Percentiles rank a stretch among this genome's conserved stretches.
These are phyloP conservation scores for Elysia crispata DNA, from an alignment of 2,888 invertebrate genomes.

Conservation along the genomic window DNA sequence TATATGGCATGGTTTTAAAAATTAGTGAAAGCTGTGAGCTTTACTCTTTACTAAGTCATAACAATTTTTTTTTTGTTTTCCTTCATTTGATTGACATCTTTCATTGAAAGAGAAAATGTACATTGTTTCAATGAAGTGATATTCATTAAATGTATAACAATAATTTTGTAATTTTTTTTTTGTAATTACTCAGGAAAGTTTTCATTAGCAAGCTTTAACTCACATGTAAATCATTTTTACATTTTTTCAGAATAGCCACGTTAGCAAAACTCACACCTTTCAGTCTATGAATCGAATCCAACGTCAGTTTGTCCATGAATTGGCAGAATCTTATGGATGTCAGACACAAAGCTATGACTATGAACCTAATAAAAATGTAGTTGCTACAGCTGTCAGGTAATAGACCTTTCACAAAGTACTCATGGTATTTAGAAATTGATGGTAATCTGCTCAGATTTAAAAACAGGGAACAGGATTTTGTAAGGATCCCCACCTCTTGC, in stretches of 20 bases:
- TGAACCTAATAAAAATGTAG: conserved; percentile 95
- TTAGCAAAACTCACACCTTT: conserved; percentile 90
- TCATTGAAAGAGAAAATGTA: too few relatives aligned
- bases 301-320: conserved; percentile 93
- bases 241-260: conserved; percentile 81
- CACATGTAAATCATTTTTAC: not conserved
- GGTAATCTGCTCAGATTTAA: too few relatives aligned
- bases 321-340: conserved; percentile 95
- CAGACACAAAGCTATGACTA: conserved; percentile 95
- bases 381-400: conserved; percentile 77
- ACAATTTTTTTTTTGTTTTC: too few relatives aligned
- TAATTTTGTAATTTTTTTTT: not conserved
- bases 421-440: too few relatives aligned
- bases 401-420: conserved; percentile 16
- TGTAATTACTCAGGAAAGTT: not conserved
- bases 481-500: too few relatives aligned
- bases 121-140: too few relatives aligned
- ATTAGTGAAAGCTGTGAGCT: too few relatives aligned
- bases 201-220: not conserved
- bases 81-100: too few relatives aligned
- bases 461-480: too few relatives aligned
- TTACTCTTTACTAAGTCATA: too few relatives aligned
- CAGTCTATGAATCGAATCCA: conserved; percentile 95
- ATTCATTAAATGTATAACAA: not conserved
- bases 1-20: too few relatives aligned